Conservation (phyloP, 2,113 vertebrate species). For the Glaucidium brasilianum region DNA sequence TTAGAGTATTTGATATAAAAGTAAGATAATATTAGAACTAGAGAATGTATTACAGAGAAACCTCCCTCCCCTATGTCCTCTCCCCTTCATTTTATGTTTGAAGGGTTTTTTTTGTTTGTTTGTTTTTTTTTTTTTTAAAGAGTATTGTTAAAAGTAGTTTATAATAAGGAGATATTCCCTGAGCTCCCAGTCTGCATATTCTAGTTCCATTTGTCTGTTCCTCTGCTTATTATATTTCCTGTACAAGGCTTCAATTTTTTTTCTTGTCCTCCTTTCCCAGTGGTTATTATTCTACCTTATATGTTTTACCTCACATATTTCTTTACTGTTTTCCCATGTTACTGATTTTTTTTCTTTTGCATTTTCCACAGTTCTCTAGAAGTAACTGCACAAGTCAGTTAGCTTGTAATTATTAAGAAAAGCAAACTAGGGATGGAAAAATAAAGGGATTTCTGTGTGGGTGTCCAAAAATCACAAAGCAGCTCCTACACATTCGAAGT, state of each 20-base stretch:
- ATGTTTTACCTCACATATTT: neutral
- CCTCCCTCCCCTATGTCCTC: neutral
- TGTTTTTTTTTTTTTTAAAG: neutral
- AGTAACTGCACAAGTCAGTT: neutral
- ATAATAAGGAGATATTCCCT: neutral
- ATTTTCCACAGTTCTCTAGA: neutral
- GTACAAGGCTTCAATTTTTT: neutral
- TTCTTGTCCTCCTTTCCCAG: neutral
- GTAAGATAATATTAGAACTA: neutral
- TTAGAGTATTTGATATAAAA: neutral
- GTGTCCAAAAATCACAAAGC: neutral
- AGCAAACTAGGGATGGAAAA: neutral
- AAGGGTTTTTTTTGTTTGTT: neutral
- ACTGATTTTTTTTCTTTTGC: neutral
- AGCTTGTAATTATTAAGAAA: neutral
- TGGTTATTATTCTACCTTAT: neutral
- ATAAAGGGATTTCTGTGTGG: neutral
- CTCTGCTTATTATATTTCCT: neutral
- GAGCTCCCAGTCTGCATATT: neutral
- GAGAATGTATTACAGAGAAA: neutral
- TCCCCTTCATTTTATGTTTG: rapidly evolving
- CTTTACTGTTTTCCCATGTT: neutral
- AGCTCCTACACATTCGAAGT: neutral
- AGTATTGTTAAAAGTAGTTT: neutral
- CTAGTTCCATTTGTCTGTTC: neutral